Evolutionary conservation across 2,797 vertebrate species (phyloP).

Genomic region (Diplodus puntazzo): DNA sequence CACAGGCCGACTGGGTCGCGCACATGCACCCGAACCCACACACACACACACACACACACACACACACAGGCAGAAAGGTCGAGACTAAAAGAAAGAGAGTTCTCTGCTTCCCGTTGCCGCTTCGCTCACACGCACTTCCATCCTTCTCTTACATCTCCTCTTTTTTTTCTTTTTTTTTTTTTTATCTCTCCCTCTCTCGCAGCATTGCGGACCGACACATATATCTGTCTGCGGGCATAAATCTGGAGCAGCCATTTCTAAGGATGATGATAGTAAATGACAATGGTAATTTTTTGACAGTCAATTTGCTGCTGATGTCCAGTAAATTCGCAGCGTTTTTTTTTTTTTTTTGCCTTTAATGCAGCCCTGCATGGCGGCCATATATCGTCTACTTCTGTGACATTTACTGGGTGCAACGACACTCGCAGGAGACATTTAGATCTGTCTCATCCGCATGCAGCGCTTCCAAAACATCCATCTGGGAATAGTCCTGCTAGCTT

Average conservation of each 20-base stretch:
- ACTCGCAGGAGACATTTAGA: slow-evolving; percentile 86
- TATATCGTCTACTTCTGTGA: slow-evolving; percentile 82
- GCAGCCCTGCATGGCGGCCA: slow-evolving; percentile 73
- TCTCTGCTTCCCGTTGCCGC: background rate
- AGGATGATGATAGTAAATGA: slow-evolving; percentile 81
- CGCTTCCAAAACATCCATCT: slow-evolving; percentile 76
- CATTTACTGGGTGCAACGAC: slow-evolving; percentile 86
- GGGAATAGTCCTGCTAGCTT: slow-evolving; percentile 81
- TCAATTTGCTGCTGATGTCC: slow-evolving; percentile 82
- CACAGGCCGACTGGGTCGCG: slow-evolving; percentile 40
- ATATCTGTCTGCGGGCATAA: slow-evolving; percentile 67
- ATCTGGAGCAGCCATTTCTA: slow-evolving; percentile 72
- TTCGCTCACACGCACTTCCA: slow-evolving; percentile 17
- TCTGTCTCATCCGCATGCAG: slow-evolving; percentile 80
- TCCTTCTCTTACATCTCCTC: background rate
- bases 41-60: slow-evolving; percentile 26
- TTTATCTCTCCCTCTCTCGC: background rate
- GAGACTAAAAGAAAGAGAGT: slow-evolving; percentile 32
- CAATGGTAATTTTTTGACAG: slow-evolving; percentile 81
- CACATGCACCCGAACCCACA: slow-evolving; percentile 39
- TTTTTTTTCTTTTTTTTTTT: background rate
- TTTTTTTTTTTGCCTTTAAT: slow-evolving; percentile 71
- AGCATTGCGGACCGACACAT: slow-evolving; percentile 16
- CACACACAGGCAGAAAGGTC: slow-evolving; percentile 22
- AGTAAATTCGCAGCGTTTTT: slow-evolving; percentile 74